Evolutionary conservation across 1,140 invertebrate genomes (phyloP).

Genomic region (Heliconius congener): DNA sequence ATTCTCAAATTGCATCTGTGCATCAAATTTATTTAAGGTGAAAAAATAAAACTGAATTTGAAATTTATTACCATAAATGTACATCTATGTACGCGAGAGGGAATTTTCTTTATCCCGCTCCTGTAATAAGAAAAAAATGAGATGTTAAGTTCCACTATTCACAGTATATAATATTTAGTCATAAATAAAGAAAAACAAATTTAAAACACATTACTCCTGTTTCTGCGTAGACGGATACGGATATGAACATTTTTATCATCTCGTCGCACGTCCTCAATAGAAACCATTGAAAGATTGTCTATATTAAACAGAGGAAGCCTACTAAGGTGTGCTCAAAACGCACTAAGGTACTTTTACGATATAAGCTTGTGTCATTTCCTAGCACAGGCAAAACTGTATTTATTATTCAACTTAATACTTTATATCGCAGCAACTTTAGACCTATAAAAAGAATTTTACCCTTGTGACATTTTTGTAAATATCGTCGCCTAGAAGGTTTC

Average conservation of each 20-base stretch:
- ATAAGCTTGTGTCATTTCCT: background rate
- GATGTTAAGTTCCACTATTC: too few species aligned
- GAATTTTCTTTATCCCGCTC: too few species aligned
- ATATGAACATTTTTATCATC: background rate
- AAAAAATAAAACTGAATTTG: too few species aligned
- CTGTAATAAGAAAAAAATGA: too few species aligned
- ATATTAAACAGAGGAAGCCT: background rate
- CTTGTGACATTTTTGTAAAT: background rate
- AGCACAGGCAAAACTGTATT: background rate
- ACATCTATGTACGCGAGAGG: too few species aligned
- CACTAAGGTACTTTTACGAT: background rate
- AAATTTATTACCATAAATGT: too few species aligned
- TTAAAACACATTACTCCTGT: background rate
- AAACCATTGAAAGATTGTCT: slow-evolving; percentile 3
- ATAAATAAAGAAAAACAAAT: background rate
- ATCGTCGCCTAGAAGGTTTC: background rate
- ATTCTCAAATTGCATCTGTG: too few species aligned
- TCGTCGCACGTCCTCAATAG: slow-evolving; percentile 1
- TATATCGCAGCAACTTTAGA: background rate
- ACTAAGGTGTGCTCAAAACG: slow-evolving; percentile 20
- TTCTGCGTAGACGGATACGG: background rate
- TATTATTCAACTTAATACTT: slow-evolving; percentile 15
- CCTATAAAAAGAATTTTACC: slow-evolving; percentile 5
- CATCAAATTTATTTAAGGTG: too few species aligned
- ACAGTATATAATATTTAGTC: too few species aligned